Conservation (phyloP, 2,113 vertebrate species). For the Tenrec ecaudatus region DNA sequence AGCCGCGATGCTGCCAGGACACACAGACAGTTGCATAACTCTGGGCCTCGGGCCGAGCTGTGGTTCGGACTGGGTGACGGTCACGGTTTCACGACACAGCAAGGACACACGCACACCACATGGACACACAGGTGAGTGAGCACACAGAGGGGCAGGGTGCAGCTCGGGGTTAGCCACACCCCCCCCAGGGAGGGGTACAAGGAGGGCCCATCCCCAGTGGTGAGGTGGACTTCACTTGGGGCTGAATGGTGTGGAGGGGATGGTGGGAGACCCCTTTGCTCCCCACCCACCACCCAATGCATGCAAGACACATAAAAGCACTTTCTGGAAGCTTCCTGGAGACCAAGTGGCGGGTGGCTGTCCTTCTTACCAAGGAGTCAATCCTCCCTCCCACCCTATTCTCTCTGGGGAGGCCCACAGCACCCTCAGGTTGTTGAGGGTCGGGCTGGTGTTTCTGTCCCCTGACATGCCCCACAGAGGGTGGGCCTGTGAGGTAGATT, state of each 20-base stretch:
- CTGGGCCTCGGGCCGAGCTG: background rate
- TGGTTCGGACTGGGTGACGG: constrained; percentile 20
- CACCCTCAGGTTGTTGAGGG: background rate
- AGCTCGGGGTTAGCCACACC: background rate
- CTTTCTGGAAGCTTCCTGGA: background rate
- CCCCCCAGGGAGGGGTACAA: background rate
- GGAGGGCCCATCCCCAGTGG: constrained; percentile 9
- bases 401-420: no score
- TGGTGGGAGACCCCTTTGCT: background rate
- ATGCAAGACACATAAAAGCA: constrained; percentile 67
- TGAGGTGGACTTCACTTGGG: background rate
- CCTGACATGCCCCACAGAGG: background rate
- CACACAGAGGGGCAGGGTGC: background rate
- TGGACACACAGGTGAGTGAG: background rate
- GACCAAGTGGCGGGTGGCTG: fast-evolving
- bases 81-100: constrained; percentile 76
- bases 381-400: background rate
- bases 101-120: background rate
- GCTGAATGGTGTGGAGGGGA: background rate
- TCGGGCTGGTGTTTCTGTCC: background rate
- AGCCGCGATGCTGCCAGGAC: constrained; percentile 53
- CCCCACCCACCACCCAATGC: background rate
- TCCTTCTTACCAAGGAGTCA: background rate
- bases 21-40: constrained; percentile 64
- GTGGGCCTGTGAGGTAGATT: constrained; percentile 74